phyloP scores from a whole-genome alignment of 2,113 vertebrate genomes.

The Scolopax mira region DNA sequence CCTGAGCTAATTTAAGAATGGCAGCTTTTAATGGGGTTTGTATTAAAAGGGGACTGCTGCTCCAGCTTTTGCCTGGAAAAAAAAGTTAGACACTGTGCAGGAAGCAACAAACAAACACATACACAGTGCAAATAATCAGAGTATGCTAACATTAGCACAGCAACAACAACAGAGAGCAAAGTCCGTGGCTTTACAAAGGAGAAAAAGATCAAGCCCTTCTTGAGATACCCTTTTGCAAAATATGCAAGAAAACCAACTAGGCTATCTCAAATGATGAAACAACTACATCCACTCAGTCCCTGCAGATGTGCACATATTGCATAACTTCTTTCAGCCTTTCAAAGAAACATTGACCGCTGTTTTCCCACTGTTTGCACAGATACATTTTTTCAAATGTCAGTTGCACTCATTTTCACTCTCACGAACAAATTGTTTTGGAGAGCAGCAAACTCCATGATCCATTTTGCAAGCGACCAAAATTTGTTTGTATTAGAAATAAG shows the following conservation, averaged over 20 bases:
- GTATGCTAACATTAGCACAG: conserved; percentile 30
- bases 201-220: neutral
- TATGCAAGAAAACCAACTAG: neutral
- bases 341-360: neutral
- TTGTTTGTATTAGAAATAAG: neutral
- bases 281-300: neutral
- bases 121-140: neutral
- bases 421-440: neutral
- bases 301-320: neutral
- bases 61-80: conserved; percentile 23
- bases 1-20: conserved; percentile 79
- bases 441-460: neutral
- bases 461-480: neutral
- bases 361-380: neutral
- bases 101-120: conserved; percentile 51
- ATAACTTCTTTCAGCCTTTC: neutral
- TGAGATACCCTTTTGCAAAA: neutral
- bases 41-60: conserved; percentile 60
- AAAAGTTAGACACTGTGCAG: conserved; percentile 46
- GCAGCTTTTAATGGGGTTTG: conserved; percentile 67
- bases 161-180: neutral
- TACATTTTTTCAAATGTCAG: neutral
- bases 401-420: neutral
- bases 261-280: neutral
- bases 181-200: neutral